A percentile compares a stretch with the other conserved stretches of the same genome.
Evolutionary conservation across 37 sponge, comb jelly and placozoan genomes (phyloP).

Genomic region (Agelas oroides): DNA sequence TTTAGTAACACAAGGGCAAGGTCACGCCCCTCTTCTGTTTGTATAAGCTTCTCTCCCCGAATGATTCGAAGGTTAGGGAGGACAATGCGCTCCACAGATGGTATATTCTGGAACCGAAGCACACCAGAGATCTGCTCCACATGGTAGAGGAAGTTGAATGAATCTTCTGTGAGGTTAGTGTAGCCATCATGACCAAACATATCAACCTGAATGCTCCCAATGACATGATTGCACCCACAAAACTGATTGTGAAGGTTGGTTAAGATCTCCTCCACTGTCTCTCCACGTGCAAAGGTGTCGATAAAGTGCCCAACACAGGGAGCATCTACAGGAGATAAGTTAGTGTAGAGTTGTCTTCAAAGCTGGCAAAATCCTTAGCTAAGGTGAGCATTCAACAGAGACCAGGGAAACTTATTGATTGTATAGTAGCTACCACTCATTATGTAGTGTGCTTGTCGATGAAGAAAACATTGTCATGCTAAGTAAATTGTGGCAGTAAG

Average conservation of each 20-base stretch:
- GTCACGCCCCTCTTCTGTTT: not conserved
- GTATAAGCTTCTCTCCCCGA: conserved; percentile 23
- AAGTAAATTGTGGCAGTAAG: no score
- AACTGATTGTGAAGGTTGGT: conserved; percentile 27
- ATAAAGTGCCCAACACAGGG: conserved; percentile 38
- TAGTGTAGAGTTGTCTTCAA: no score
- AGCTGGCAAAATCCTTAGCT: no score
- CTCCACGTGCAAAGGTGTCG: conserved; percentile 6
- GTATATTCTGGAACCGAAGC: conserved; percentile 25
- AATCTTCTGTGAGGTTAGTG: conserved; percentile 29
- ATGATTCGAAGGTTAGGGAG: conserved; percentile 69
- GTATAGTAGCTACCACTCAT: no score
- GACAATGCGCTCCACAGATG: conserved; percentile 13
- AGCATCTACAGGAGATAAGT: not conserved
- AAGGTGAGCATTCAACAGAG: no score
- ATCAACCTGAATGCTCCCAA: conserved; percentile 49
- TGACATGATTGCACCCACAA: conserved; percentile 71
- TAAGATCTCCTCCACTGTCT: conserved; percentile 23
- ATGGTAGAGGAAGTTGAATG: conserved; percentile 60
- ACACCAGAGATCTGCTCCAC: conserved; percentile 57
- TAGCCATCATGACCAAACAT: not conserved
- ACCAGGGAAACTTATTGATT: no score
- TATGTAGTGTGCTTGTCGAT: no score
- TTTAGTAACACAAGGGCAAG: conserved; percentile 14
- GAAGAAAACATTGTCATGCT: no score